Base-by-base conservation (phyloP, 2,888 invertebrate genomes). In the Merodon equestris region DNA sequence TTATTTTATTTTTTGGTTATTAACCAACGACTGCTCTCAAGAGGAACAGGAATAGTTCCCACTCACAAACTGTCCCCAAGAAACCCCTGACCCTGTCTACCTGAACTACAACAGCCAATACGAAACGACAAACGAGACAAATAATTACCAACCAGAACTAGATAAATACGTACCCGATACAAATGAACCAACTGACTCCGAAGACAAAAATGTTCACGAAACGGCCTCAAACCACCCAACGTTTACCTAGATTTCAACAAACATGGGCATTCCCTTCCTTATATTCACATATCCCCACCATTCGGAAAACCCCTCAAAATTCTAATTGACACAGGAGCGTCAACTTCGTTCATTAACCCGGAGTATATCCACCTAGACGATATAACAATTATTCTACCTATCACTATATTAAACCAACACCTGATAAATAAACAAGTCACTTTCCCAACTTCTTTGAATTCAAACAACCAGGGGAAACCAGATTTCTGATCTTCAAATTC, bases 271-370 rank as follows among this genome's bases (percentile, higher is more conserved):
- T 38, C 44, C 13, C 54, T 72, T n/a, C 68, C 64, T 4, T 81
- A 75, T 38, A 75, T 75, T 2, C 40, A 72, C 12, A 63, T 81
- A 19, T 57, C 67, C 1, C 76, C 76, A 9, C 72, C 76, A 7
- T 76, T 76, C 36, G 76, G 73, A 7, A 15, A 56, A 15, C 68
- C 75, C 15, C 45, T 76, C 1, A 75, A 56, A 50, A 51, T 64
- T 45, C 40, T 66, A 14, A 66, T 64, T 9, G 53, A 74, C 44
- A 66, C 70, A 15, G 74, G 60, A 40, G 58, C 60, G 9, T 60
- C 63, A 44, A 44, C 57, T 12, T 68, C 72, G 0, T 71, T 67
- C 34, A 50, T 77, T 4, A 47, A 61, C 9, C 36, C 68, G 12
- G 38, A 68, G 44, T 68, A 48, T 48, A 15, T 42, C 1, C 15